Evolutionary conservation across 2,888 invertebrate genomes (phyloP).

Genomic region (Stenolophus ochropezus): DNA sequence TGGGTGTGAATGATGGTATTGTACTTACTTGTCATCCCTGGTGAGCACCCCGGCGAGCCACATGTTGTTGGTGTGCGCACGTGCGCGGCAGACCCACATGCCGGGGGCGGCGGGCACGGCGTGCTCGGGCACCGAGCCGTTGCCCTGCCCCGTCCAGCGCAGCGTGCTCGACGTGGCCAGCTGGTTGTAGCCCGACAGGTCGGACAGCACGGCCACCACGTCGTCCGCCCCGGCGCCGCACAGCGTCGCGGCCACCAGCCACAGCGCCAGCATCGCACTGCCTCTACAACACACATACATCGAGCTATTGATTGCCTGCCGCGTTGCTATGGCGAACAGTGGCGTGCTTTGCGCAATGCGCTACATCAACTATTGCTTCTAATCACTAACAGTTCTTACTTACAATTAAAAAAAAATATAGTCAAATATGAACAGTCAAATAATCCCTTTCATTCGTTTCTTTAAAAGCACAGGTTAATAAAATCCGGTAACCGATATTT

Average conservation of each 20-base stretch:
- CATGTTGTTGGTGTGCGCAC: conserved; percentile 80
- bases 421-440: no score
- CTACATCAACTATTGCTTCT: no score
- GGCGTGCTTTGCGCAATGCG: conserved; percentile 39
- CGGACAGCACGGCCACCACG: conserved; percentile 36
- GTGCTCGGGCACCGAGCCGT: conserved; percentile 73
- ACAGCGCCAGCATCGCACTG: conserved; percentile 6
- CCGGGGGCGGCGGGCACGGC: conserved; percentile 83
- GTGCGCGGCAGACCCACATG: conserved; percentile 81
- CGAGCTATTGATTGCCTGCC: conserved; percentile 39
- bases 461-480: no score
- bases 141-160: conserved; percentile 79
- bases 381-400: no score
- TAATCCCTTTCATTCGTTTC: no score
- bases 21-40: conserved; percentile 71
- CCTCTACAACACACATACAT: not conserved
- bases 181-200: conserved; percentile 73
- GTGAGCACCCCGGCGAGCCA: conserved; percentile 83
- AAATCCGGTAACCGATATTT: no score
- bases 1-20: not conserved
- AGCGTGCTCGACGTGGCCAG: conserved; percentile 87
- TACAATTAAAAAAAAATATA: no score
- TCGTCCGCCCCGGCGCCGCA: conserved; percentile 13
- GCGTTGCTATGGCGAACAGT: conserved; percentile 39
- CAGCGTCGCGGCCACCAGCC: not conserved